Base-by-base conservation (phyloP, 2,888 invertebrate genomes). In the Sacculina carcini region DNA sequence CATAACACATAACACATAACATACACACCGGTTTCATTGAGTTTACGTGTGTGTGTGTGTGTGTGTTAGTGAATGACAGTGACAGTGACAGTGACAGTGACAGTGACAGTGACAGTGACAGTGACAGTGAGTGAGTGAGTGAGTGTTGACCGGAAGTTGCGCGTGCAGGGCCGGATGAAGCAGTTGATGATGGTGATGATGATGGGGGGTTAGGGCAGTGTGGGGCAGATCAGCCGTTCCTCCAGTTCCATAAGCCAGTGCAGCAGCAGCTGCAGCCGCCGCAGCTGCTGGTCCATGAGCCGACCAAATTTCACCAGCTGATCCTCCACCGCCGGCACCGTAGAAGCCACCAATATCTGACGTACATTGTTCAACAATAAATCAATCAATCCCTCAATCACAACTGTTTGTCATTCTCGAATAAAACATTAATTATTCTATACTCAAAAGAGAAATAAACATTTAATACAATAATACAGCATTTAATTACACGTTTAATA, bases 61-160 rank as follows among this genome's bases (percentile, higher is more conserved):
- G n/a, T n/a, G n/a, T n/a, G n/a, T n/a, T n/a, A n/a, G n/a, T n/a
- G n/a, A n/a, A 46, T 21, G 29, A 40, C 21, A 10, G 16, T 19
- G 10, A 19, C 12, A 49, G n/a, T 16, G 9, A 12, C 14, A 16
- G 16, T 14, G 48, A 49, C 10, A 38, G 23, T 19, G 31, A 21
- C n/a, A 47, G 21, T 9, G 48, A 49, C 9, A 62, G 55, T 52
- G 63, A 16, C n/a, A n/a, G n/a, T n/a, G n/a, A n/a, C n/a, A n/a
- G n/a, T n/a, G n/a, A n/a, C n/a, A n/a, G n/a, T n/a, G n/a, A n/a
- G n/a, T n/a, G n/a, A n/a, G n/a, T n/a, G n/a, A n/a, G n/a, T 84
- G 86, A 72, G 85, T 85, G 72, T 86, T 83, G 69, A 87, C 87
- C 69, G 87, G 87, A 71, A 90, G 85, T 79, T 92, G 90, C 70